Evolutionary conservation across 2,888 invertebrate genomes (phyloP), one percentile per base, ranked within the genome.

Genomic region (Leucozona laternaria): DNA sequence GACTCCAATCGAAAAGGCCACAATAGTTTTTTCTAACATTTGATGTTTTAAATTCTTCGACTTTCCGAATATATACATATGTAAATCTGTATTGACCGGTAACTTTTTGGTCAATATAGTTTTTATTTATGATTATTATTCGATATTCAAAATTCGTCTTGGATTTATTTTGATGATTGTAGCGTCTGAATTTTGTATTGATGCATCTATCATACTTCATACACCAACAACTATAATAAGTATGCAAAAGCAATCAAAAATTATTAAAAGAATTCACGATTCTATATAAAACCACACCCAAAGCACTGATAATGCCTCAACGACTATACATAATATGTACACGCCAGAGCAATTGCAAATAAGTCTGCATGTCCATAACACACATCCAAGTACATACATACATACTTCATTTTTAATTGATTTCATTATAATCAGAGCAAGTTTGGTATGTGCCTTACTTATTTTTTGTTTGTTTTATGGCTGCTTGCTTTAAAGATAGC

Each of bases 221-320:
- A n/a, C n/a, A n/a, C n/a, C n/a, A n/a, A n/a, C n/a, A n/a, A n/a
- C n/a, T n/a, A n/a, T n/a, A n/a, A n/a, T n/a, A n/a, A n/a, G 50
- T 25, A 15, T 50, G 6, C 15, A 25, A 53, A 48, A 11, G 10
- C 17, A 22, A 50, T 22, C 22, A 13, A 50, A 22, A 25, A 17
- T n/a, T 0, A 17, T 2, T 1, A 17, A 55, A 28, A 55, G 2
- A 57, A 31, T 57, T 11, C 17, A 31, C 31, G 5, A 58, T 7
- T 60, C 15, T 8, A 37, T 8, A 22, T n/a, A 10, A 28, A 25
- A 17, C 25, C 43, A n/a, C 62, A 62, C 20, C 28, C 22, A 5
- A 45, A 62, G 25, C 45, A 7, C 28, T 64, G 62, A 64, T 64
- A 64, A 43, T 45, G 43, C 13, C 43, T 43, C 28, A 45, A 64